Conservation (phyloP, 2,113 vertebrate species). For the Orycteropus afer region DNA sequence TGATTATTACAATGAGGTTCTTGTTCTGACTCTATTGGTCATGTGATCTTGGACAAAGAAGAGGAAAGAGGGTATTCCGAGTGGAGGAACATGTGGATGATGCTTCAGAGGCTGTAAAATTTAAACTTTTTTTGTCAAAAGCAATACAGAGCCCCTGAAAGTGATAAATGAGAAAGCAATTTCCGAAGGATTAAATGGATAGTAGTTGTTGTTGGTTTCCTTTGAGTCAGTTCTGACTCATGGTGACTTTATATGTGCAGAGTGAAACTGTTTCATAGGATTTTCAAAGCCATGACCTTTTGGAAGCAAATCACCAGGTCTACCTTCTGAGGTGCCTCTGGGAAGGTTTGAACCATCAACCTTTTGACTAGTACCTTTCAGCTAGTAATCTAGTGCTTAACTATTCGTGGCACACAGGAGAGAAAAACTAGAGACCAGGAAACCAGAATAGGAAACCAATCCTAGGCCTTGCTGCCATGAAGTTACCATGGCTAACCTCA, state of each 20-base stretch:
- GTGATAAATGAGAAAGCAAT: not conserved
- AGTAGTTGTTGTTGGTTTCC: not conserved
- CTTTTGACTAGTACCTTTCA: too few relatives aligned
- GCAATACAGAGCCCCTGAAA: not conserved
- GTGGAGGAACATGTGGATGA: not conserved
- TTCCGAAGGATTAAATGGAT: slow-evolving; percentile 17
- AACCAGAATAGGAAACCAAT: slow-evolving; percentile 2
- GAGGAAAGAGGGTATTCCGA: not conserved
- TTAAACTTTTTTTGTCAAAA: slow-evolving; percentile 33
- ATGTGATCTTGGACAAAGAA: slow-evolving; percentile 25
- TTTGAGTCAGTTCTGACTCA: too few relatives aligned
- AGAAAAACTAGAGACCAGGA: slow-evolving; percentile 14
- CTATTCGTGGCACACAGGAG: not conserved
- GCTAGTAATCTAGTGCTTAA: too few relatives aligned
- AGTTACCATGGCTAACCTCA: slow-evolving; percentile 31
- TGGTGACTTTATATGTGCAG: too few relatives aligned
- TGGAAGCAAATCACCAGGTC: too few relatives aligned
- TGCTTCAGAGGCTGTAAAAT: slow-evolving; percentile 20
- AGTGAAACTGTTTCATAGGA: too few relatives aligned
- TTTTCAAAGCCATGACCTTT: too few relatives aligned
- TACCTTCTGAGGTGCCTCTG: too few relatives aligned
- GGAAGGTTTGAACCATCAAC: too few relatives aligned
- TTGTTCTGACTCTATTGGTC: not conserved
- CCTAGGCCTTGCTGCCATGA: not conserved
- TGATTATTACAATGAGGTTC: not conserved